These are phyloP conservation scores for Synanthedon vespiformis DNA, from an alignment of 2,888 invertebrate species.

Conservation along the genomic window DNA sequence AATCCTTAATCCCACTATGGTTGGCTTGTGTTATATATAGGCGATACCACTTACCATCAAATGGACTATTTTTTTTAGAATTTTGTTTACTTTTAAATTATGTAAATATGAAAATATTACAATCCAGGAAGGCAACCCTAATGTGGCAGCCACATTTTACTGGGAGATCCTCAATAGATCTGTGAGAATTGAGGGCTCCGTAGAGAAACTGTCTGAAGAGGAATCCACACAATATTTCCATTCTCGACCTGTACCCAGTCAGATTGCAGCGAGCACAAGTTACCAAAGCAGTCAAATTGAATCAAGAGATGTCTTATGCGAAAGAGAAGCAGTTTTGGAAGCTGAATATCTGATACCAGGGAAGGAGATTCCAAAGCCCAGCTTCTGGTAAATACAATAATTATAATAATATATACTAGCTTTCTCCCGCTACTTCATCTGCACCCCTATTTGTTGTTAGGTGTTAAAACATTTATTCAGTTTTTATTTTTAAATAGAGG, in stretches of 20 bases:
- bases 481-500: too few species aligned
- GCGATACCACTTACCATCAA: too few species aligned
- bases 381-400: slow-evolving; percentile 73
- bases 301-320: slow-evolving; percentile 77
- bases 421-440: too few species aligned
- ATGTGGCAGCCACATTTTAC: slow-evolving; percentile 91
- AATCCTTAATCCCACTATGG: too few species aligned
- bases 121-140: slow-evolving; percentile 82
- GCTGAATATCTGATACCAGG: slow-evolving; percentile 73
- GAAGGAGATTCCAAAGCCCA: slow-evolving; percentile 81
- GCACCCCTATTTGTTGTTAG: too few species aligned
- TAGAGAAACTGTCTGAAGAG: slow-evolving; percentile 78
- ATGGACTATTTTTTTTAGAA: too few species aligned
- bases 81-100: background rate
- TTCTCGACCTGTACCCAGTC: slow-evolving; percentile 85
- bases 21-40: background rate
- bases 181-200: slow-evolving; percentile 90
- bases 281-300: slow-evolving; percentile 83
- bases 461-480: too few species aligned
- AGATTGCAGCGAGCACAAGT: slow-evolving; percentile 89
- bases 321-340: slow-evolving; percentile 75
- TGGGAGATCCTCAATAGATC: slow-evolving; percentile 89
- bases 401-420: too few species aligned
- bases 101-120: background rate
- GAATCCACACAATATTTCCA: slow-evolving; percentile 89